Evolutionary conservation across 2,888 invertebrate genomes (phyloP), one percentile per base, ranked within the genome.

Genomic region (Epistrophe grossulariae): DNA sequence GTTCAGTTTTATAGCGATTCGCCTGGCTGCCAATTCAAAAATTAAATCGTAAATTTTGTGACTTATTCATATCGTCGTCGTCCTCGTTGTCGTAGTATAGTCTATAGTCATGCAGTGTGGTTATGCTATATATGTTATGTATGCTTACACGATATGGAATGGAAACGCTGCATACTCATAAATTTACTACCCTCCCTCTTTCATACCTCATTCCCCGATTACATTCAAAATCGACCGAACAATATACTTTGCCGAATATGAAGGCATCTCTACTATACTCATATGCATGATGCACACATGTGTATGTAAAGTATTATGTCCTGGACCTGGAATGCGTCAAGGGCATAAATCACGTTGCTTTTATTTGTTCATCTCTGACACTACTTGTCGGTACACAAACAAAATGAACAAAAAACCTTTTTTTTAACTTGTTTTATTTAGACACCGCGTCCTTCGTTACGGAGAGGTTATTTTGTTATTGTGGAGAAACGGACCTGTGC

Each of bases 1-100:
- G 83, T 83, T 87, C 64, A 78, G 79, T 87, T 87, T 87, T 87
- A 87, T 87, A 79, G 87, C 87, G 79, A 87, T 87, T 79, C 83
- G 87, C 83, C 87, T 83, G 79, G 83, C 87, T 88, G 88, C 88
- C 88, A 88, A 88, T 88, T 84, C 79, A 88, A 84, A 88, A 88
- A 88, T 88, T 88, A 88, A 88, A 88, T 84, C 88, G 79, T 88
- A 88, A 88, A 88, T 88, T 88, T 88, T 87, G 87, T 87, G 83
- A 87, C 87, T 87, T 87, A 87, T 79, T 83, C 87, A 87, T 76
- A 72, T 87, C 72, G 70, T 70, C 55, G 55, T 50, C 17, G 68
- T 50, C 35, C 17, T 66, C 11, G 66, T 48, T 31, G 66, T 45
- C n/a, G 38, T 38, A 9, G 28, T 6, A n/a, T n/a, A 11, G 19